phyloP scores from a whole-genome alignment of 1,140 invertebrate species.

The Acromyrmex charruanus region DNA sequence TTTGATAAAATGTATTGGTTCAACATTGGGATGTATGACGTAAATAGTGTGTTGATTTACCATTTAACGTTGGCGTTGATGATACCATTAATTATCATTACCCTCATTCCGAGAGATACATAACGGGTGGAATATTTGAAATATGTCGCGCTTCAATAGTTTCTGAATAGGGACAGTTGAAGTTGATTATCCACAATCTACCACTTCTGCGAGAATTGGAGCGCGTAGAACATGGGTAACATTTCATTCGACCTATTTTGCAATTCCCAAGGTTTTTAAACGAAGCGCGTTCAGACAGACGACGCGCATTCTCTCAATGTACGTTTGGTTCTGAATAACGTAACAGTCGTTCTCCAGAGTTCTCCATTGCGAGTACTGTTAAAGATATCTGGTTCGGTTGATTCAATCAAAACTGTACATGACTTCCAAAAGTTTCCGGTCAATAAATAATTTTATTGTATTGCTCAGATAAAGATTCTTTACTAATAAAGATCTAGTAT shows the following conservation, averaged over 20 bases:
- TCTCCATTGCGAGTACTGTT: background rate
- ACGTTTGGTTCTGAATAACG: background rate
- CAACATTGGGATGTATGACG: conserved; percentile 28
- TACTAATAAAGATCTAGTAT: no score
- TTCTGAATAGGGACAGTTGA: conserved; percentile 36
- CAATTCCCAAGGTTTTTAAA: conserved; percentile 15
- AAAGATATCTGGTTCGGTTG: background rate
- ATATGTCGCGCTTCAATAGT: conserved; percentile 43
- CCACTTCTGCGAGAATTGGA: conserved; percentile 24
- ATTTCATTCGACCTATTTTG: conserved; percentile 41
- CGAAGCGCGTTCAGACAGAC: background rate
- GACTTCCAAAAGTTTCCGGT: no score
- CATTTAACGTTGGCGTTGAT: conserved; percentile 19
- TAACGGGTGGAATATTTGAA: conserved; percentile 46
- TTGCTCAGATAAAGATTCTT: no score
- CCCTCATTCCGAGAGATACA: conserved; percentile 38
- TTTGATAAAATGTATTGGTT: conserved; percentile 6
- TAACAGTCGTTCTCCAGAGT: background rate
- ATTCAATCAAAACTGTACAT: background rate
- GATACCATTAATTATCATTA: conserved; percentile 59
- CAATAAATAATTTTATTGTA: no score
- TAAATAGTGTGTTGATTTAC: conserved; percentile 57
- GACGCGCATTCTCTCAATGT: background rate
- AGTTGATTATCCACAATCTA: conserved; percentile 57
- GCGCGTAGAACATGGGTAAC: conserved; percentile 23